A percentile compares a stretch with the other conserved stretches of the same genome.
phyloP scores from a whole-genome alignment of 2,797 vertebrate genomes.

The Acanthurus leucopareius region DNA sequence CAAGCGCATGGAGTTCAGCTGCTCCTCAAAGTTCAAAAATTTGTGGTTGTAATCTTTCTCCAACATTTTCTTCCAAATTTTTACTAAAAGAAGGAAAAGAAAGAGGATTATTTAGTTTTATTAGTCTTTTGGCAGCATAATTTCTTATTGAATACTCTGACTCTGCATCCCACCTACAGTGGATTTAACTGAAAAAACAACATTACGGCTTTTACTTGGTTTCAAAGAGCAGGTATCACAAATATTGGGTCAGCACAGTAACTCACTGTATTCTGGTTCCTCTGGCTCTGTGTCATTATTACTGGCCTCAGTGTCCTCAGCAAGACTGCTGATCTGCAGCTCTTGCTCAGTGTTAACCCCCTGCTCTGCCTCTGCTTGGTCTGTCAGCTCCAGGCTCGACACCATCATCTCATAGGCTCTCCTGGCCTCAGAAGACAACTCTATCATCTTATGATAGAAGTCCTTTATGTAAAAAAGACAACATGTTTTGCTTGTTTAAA shows the following conservation, averaged over 20 bases:
- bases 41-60: constrained; percentile 80
- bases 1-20: constrained; percentile 67
- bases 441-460: constrained; percentile 95
- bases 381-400: constrained; percentile 75
- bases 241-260: background rate
- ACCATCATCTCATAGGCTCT: constrained; percentile 93
- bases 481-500: background rate
- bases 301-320: constrained; percentile 37
- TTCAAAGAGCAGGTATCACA: background rate
- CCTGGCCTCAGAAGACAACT: constrained; percentile 93
- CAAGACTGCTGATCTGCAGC: constrained; percentile 51
- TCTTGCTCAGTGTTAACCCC: constrained; percentile 36
- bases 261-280: constrained; percentile 93
- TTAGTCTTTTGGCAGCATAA: background rate
- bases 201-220: background rate
- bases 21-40: constrained; percentile 80
- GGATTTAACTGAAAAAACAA: background rate
- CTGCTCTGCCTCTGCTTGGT: constrained; percentile 52
- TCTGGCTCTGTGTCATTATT: constrained; percentile 69
- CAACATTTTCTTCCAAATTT: constrained; percentile 85
- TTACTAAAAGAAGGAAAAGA: constrained; percentile 69
- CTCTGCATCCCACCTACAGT: background rate
- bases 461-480: constrained; percentile 82
- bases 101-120: background rate
- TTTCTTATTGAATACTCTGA: background rate